Conservation (phyloP, 2,113 vertebrate genomes). For the Callopanchax toddi region DNA sequence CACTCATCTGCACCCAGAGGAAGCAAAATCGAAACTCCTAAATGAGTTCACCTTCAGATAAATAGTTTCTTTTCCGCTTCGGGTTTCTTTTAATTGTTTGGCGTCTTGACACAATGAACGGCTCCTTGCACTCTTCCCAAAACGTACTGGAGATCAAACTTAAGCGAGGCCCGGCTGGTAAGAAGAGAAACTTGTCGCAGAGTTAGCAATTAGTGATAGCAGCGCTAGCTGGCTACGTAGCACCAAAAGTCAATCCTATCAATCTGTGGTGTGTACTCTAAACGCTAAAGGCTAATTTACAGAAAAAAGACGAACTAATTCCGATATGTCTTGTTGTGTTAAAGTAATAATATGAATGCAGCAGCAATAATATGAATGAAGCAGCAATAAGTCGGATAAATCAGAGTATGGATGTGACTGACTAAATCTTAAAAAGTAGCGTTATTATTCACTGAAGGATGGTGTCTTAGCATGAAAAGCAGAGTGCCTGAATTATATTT, state of each 20-base stretch:
- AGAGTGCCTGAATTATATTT: constrained; percentile 12
- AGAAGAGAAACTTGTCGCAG: constrained; percentile 4
- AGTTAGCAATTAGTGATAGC: constrained; percentile 6
- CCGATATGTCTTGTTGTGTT: accelerated
- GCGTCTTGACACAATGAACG: constrained; percentile 72
- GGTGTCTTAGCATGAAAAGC: neutral
- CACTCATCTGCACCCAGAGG: constrained; percentile 7
- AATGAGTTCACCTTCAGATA: constrained; percentile 72
- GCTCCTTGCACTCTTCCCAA: constrained; percentile 50
- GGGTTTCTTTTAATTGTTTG: neutral
- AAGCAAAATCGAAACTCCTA: constrained; percentile 63
- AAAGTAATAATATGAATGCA: accelerated
- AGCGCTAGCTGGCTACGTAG: constrained; percentile 34
- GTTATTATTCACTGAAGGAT: constrained; percentile 6
- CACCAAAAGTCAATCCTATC: constrained; percentile 19
- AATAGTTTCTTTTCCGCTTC: constrained; percentile 27
- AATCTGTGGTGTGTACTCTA: neutral
- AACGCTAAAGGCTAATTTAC: constrained; percentile 52
- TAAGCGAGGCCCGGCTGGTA: constrained; percentile 78
- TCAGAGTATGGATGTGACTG: neutral
- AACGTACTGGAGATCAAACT: constrained; percentile 64
- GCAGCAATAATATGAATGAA: accelerated
- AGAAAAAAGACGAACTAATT: neutral
- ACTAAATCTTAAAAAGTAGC: constrained; percentile 4
- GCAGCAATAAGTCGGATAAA: accelerated